Evolutionary conservation across 2,113 vertebrate genomes (phyloP), one percentile per base, ranked within the genome.

Genomic region (Turnix velox): DNA sequence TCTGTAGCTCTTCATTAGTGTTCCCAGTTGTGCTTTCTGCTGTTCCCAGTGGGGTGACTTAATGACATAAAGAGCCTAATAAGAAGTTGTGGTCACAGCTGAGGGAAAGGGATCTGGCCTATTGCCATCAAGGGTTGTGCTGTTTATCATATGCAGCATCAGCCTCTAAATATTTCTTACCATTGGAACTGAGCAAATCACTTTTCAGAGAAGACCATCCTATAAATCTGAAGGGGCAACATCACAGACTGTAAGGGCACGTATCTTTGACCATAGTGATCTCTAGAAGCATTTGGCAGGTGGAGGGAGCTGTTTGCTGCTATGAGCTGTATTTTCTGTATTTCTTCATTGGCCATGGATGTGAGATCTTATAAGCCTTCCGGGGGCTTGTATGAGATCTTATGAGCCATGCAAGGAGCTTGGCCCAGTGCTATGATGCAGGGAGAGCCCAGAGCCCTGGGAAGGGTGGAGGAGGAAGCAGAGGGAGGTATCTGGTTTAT

Each of bases 1-100:
- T 92, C 92, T 90, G 96, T 96, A 96, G 92, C 97, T 97, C 96
- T 97, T 97, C 96, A 96, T 97, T 97, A 97, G 92, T 93, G 74
- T 22, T 90, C 42, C 90, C 40, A 15, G 62, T 88, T 76, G 84
- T 87, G 92, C 55, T 92, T 87, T 87, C 88, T 84, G 42, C 80
- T 79, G 65, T 65, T 52, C 90, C 96, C 96, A 78, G 33, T 4
- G 92, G 75, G 92, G 54, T 77, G 40, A 81, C 90, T 96, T 94
- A 82, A 79, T 75, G 88, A 92, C 93, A 95, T 79, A 91, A 94
- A 95, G 75, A 90, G 92, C 93, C 95, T 96, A 90, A 93, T 94
- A 95, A 93, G 91, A 85, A 62, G 24, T 82, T 63, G 61, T 91
- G 81, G 92, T 82, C 73, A 79, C 81, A 87, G 92, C 58, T 79